Percentiles rank a stretch among this genome's conserved stretches.
Evolutionary conservation across 2,797 vertebrate species (phyloP).

Genomic region (Ctenosaura bakeri): DNA sequence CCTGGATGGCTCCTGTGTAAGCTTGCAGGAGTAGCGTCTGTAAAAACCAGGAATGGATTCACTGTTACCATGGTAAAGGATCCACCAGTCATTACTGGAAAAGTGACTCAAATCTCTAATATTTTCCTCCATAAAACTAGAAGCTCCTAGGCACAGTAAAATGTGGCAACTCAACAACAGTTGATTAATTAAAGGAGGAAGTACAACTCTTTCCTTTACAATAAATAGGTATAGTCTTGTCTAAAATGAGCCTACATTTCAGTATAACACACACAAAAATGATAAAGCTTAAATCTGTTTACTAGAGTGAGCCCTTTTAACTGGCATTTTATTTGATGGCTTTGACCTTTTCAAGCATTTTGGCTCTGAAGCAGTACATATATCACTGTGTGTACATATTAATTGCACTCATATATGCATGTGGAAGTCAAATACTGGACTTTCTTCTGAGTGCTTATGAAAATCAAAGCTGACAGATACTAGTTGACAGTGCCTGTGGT

Average conservation of each 20-base stretch:
- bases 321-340: background rate
- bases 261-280: background rate
- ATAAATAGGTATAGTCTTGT: background rate
- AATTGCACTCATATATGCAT: background rate
- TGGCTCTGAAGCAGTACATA: background rate
- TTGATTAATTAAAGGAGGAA: constrained; percentile 7
- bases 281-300: background rate
- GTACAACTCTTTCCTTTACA: background rate
- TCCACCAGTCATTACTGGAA: background rate
- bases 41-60: no score
- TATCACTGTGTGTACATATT: constrained; percentile 23
- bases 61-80: no score
- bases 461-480: constrained; percentile 46
- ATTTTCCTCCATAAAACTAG: background rate
- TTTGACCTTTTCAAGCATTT: constrained; percentile 22
- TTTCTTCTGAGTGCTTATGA: constrained; percentile 31
- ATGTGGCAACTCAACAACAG: background rate
- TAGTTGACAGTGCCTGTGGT: constrained; percentile 26
- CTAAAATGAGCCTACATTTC: constrained; percentile 12
- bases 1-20: no score
- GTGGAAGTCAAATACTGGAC: background rate
- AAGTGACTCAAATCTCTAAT: background rate
- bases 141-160: background rate
- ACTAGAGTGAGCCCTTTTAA: background rate
- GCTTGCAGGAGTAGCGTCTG: no score